These are phyloP conservation scores for Abscondita cerata DNA, from an alignment of 2,888 invertebrate genomes.

Conservation along the genomic window DNA sequence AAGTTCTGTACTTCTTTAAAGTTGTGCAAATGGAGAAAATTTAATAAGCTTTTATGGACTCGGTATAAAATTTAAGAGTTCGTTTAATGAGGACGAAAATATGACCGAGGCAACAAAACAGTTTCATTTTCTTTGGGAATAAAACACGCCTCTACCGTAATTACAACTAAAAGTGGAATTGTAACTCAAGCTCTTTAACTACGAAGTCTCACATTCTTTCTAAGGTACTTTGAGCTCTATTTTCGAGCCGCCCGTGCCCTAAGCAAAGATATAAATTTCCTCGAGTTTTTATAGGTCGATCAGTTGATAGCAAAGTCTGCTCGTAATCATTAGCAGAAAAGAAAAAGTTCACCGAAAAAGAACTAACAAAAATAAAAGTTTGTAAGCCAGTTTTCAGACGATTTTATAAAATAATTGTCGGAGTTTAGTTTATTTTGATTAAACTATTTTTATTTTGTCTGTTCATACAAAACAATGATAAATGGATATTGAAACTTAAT, in stretches of 20 bases:
- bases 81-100: constrained; percentile 37
- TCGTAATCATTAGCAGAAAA: constrained; percentile 23
- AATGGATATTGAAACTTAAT: too few species aligned
- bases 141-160: constrained; percentile 34
- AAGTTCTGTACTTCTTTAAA: not conserved
- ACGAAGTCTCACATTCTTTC: constrained; percentile 13
- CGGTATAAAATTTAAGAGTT: constrained; percentile 39
- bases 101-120: constrained; percentile 33
- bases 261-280: constrained; percentile 20
- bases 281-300: constrained; percentile 20
- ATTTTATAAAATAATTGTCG: too few species aligned
- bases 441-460: too few species aligned
- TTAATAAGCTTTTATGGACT: constrained; percentile 40
- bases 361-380: constrained; percentile 18
- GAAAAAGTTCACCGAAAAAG: constrained; percentile 25
- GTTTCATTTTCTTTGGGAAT: constrained; percentile 40
- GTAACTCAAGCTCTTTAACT: constrained; percentile 12
- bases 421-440: too few species aligned
- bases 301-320: constrained; percentile 20
- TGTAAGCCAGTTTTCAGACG: constrained; percentile 11
- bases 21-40: constrained; percentile 27
- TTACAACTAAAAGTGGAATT: constrained; percentile 36
- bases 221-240: constrained; percentile 12
- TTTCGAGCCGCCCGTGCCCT: constrained; percentile 8
- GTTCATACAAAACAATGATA: too few species aligned